Evolutionary conservation across 1,140 invertebrate species (phyloP).

Genomic region (Lepidurus arcticus): DNA sequence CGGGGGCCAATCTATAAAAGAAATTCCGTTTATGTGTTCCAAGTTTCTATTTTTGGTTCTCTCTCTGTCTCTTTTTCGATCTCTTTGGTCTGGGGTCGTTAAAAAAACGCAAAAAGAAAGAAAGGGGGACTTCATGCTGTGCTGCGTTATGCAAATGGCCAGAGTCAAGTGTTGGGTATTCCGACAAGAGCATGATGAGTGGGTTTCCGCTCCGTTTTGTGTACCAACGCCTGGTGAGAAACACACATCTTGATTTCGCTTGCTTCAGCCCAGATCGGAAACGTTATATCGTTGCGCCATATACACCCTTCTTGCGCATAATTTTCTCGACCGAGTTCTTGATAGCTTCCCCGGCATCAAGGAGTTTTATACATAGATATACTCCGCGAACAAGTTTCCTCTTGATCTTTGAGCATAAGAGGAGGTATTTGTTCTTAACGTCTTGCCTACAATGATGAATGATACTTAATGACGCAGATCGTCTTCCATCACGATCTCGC

Average conservation of each 20-base stretch:
- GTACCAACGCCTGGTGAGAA: conserved; percentile 12
- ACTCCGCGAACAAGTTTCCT: not conserved
- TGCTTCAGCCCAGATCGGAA: not conserved
- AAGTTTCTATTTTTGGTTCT: not conserved
- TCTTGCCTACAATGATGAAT: not conserved
- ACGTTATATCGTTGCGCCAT: not conserved
- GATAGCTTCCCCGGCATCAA: not conserved
- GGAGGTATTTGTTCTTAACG: not conserved
- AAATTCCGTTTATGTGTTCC: not conserved
- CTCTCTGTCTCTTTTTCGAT: not conserved
- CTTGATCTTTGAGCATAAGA: not conserved
- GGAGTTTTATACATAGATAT: not conserved
- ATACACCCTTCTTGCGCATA: not conserved
- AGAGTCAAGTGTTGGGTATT: conserved; percentile 18
- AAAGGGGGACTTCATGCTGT: conserved; percentile 1
- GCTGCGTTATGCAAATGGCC: conserved; percentile 17
- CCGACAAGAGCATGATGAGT: conserved; percentile 21
- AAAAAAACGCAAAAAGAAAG: not conserved
- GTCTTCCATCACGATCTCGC: not conserved
- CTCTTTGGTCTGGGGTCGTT: not conserved
- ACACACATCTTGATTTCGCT: conserved; percentile 17
- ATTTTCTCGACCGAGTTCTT: not conserved
- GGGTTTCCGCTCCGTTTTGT: conserved; percentile 9
- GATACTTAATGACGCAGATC: not conserved
- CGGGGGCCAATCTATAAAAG: conserved; percentile 17